Evolutionary conservation across 1,140 invertebrate species (phyloP).

Genomic region (Apis florea): DNA sequence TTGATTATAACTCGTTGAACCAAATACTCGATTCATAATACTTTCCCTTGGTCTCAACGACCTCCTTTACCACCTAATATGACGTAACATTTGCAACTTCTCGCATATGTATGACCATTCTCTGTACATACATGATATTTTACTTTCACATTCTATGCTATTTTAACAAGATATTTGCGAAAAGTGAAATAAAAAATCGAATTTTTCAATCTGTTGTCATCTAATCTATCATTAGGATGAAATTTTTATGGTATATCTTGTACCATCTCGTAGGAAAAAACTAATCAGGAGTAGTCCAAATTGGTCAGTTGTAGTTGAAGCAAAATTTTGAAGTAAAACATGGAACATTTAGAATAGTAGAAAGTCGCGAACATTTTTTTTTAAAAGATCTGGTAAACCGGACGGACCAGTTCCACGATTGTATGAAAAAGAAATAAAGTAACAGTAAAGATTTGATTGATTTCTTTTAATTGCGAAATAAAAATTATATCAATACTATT

Average conservation of each 20-base stretch:
- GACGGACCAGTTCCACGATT: conserved; percentile 13
- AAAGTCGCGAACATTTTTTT: background rate
- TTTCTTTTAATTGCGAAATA: background rate
- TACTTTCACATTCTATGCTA: background rate
- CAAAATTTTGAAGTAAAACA: background rate
- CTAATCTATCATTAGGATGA: no score
- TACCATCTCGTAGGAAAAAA: background rate
- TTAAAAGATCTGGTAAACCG: background rate
- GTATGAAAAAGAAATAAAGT: background rate
- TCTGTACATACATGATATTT: background rate
- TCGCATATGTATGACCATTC: background rate
- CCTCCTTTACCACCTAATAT: background rate
- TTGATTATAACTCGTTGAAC: background rate
- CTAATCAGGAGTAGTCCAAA: background rate
- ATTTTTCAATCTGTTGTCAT: background rate
- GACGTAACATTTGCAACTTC: conserved; percentile 38
- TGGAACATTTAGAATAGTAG: background rate
- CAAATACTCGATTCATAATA: background rate
- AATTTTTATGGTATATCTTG: background rate
- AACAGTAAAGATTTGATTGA: background rate
- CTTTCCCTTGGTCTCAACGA: conserved; percentile 28
- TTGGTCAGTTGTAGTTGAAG: background rate
- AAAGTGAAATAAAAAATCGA: background rate
- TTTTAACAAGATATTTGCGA: background rate
- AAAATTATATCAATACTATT: background rate